Base-by-base conservation (phyloP, 1,140 invertebrate genomes). In the Lepidurus packardi region DNA sequence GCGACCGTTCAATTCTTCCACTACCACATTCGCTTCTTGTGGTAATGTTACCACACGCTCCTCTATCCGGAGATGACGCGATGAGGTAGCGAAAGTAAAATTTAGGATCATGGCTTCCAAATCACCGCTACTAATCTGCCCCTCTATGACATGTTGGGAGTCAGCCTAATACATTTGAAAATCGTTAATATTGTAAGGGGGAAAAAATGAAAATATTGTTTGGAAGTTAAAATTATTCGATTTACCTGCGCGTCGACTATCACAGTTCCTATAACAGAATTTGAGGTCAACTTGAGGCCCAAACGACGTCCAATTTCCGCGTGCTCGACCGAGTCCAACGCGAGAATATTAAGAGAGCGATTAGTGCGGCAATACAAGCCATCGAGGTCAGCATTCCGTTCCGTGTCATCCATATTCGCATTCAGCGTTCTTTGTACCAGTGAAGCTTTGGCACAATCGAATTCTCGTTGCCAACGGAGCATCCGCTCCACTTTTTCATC, bases 71-170 rank as follows among this genome's bases (percentile, higher is more conserved):
- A 65, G 16, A 21, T 65, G 53, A n/a, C 53, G 16, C 16, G 53
- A 65, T 65, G 53, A 65, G 53, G 53, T 65, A n/a, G 53, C 53
- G 21, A n/a, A 65, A n/a, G 53, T 65, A 21, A n/a, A 65, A 65
- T 65, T 65, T 21, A 65, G 53, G 53, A 65, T 65, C 9, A 65
- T n/a, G 8, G 53, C 8, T 65, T 65, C 53, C 21, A 65, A 65
- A 65, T 65, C 53, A 4, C 53, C 21, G 53, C 53, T 65, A 7
- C 16, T 65, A 13, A 65, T 65, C 8, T 65, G 8, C 53, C 53
- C 53, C 13, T 65, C 16, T 65, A 65, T 13, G 8, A 65, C 21
- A 65, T 65, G 53, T 65, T 65, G 53, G 1, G 53, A 65, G 16
- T 65, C 53, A 5, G 53, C 53, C 53, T 65, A 16, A 13, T 21